Evolutionary conservation across 1,140 invertebrate genomes (phyloP).

Genomic region (Condylostylus longicornis): DNA sequence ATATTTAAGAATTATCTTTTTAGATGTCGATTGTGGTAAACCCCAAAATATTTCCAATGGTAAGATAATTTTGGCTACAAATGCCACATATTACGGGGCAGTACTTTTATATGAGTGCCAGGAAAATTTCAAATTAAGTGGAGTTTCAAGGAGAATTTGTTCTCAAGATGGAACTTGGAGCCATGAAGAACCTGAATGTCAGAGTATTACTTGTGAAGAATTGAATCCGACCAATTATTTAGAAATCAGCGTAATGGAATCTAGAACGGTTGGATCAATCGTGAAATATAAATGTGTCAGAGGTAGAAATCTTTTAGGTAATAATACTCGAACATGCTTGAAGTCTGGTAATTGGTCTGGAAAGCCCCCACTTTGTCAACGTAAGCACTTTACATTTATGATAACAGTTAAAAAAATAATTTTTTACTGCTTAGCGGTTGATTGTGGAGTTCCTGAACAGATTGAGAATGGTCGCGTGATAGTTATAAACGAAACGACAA

Average conservation of each 20-base stretch:
- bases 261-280: constrained; percentile 46
- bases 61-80: constrained; percentile 58
- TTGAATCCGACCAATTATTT: constrained; percentile 44
- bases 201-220: constrained; percentile 62
- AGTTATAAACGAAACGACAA: constrained; percentile 65
- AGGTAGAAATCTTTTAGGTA: constrained; percentile 66
- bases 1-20: no score
- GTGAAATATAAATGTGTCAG: constrained; percentile 66
- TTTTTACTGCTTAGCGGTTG: constrained; percentile 47
- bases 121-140: constrained; percentile 63
- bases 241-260: constrained; percentile 35
- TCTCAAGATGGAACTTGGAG: constrained; percentile 81
- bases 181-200: constrained; percentile 57
- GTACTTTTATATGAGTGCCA: constrained; percentile 72
- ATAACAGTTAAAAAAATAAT: constrained; percentile 4
- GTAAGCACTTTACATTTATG: constrained; percentile 40
- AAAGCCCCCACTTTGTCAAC: constrained; percentile 57
- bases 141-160: constrained; percentile 64
- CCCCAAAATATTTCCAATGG: constrained; percentile 58
- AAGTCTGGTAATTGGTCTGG: constrained; percentile 72
- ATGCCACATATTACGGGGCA: constrained; percentile 74
- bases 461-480: constrained; percentile 77
- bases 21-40: constrained; percentile 76
- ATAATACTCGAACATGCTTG: constrained; percentile 58
- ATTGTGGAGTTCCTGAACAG: constrained; percentile 59